Conservation (phyloP, 2,797 vertebrate species). For the Paramormyrops hopkinsi region DNA sequence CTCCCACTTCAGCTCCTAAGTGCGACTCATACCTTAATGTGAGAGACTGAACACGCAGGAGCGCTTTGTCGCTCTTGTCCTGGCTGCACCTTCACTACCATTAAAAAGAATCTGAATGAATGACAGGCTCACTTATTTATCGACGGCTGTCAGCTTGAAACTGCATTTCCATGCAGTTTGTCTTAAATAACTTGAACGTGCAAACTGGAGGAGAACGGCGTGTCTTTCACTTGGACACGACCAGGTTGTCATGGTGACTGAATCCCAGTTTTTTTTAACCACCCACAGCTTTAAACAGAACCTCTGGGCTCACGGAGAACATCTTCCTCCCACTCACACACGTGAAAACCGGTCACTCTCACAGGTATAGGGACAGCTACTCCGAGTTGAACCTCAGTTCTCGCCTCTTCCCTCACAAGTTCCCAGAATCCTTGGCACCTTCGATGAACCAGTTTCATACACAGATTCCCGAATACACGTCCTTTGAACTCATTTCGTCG, state of each 20-base stretch:
- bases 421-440: neutral
- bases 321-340: neutral
- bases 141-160: neutral
- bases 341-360: neutral
- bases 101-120: neutral
- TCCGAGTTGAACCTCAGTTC: neutral
- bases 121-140: neutral
- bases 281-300: neutral
- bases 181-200: neutral
- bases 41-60: neutral
- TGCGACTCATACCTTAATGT: neutral
- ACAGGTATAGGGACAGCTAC: neutral
- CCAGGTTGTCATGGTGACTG: slow-evolving; percentile 7
- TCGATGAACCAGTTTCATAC: neutral
- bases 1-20: neutral
- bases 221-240: neutral
- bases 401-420: neutral
- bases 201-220: neutral
- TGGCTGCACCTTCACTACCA: neutral
- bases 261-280: neutral
- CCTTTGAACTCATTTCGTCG: neutral
- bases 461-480: neutral
- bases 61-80: neutral
- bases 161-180: neutral
- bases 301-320: neutral